These are phyloP conservation scores for Phrynocephalus vlangalii DNA, from an alignment of 2,797 vertebrate genomes.

Conservation along the genomic window DNA sequence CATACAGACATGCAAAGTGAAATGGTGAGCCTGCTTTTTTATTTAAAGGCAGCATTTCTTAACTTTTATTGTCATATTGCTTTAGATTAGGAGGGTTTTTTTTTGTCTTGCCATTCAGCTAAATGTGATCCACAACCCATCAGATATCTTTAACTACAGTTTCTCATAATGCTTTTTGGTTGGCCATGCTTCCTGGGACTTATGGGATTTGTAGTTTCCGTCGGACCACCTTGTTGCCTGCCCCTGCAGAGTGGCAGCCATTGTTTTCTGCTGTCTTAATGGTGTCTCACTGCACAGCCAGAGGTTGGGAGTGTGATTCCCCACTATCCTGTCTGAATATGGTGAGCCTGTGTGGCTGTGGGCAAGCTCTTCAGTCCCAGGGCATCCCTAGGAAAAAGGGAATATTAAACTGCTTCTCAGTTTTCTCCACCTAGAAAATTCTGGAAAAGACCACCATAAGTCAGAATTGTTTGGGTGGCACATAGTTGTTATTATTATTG, in stretches of 20 bases:
- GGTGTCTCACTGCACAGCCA: no score
- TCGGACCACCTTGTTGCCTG: background rate
- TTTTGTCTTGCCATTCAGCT: background rate
- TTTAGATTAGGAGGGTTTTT: background rate
- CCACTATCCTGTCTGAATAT: no score
- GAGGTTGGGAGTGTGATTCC: no score
- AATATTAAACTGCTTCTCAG: no score
- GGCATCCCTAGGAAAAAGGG: no score
- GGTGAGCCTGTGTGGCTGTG: no score
- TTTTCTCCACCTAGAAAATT: no score
- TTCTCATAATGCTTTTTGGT: background rate
- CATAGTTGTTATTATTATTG: no score
- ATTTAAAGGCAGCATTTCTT: accelerated
- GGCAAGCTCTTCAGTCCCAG: no score
- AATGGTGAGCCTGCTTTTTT: slow-evolving; percentile 81
- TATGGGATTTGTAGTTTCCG: background rate
- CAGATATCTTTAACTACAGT: background rate
- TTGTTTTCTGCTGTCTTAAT: background rate
- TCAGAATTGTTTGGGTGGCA: no score
- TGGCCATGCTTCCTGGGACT: background rate
- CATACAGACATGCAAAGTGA: slow-evolving; percentile 90
- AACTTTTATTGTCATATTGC: background rate
- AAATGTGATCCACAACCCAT: background rate
- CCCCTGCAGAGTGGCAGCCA: background rate
- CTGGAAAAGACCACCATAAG: no score